Evolutionary conservation across 92 coral and sea anemone species (phyloP), one percentile per base, ranked within the genome.

Genomic region (Heliopora coerulea): DNA sequence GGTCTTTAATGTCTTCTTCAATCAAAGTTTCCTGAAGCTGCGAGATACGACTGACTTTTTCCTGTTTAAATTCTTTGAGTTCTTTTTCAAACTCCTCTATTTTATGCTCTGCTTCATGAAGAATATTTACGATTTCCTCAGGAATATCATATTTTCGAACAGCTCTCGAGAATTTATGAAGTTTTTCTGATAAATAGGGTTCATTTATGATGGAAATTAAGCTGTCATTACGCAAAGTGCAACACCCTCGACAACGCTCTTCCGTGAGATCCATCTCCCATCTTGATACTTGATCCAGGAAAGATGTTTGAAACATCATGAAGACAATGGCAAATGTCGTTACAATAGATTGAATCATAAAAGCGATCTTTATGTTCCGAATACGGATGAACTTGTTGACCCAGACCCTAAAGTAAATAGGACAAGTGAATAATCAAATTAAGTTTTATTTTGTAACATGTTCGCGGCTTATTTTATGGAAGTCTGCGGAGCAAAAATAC

Each of bases 151-250:
- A 70, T 29, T 37, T 34, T 31, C 77, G 30, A 23, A 70, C 57
- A 33, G 77, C 77, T 35, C 77, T 34, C 6, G 77, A 70, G 39
- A 70, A 25, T 32, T 70, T 70, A 54, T 70, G 77, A 18, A 70
- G 63, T 70, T 70, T 70, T 39, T 70, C 77, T 18, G 77, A 50
- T 9, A 70, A 26, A 10, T 70, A 44, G 1, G 77, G 49, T 70
- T 70, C 77, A 50, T 29, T 50, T 7, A 41, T 33, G 30, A 70
- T 70, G 7, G 77, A 34, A 3, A 21, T 32, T 10, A 70, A 17
- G 27, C 42, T 70, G 18, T 70, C 77, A 23, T 52, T 52, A 7
- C 41, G 40, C 31, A 70, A 0, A 15, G 27, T 37, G 54, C 77
- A 70, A 28, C 77, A 70, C 19, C 77, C 77, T 30, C 58, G 46